phyloP scores from a whole-genome alignment of 2,113 vertebrate genomes.

The Malurus melanocephalus region DNA sequence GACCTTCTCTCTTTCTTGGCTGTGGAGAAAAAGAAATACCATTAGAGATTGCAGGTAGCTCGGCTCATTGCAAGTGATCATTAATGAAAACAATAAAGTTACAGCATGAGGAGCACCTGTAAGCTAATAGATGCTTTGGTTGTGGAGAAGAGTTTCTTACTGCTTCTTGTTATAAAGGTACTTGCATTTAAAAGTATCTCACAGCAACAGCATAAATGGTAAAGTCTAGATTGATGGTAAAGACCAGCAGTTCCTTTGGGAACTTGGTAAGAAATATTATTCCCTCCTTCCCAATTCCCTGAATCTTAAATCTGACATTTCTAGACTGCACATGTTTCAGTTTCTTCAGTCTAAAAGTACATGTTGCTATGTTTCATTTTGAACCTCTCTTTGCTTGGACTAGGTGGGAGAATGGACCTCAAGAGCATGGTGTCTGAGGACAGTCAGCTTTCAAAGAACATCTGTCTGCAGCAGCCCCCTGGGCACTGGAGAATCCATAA shows the following conservation, averaged over 20 bases:
- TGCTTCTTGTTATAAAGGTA: neutral
- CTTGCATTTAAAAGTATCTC: neutral
- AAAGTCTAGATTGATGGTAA: neutral
- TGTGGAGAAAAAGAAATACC: neutral
- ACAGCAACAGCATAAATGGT: neutral
- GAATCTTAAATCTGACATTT: neutral
- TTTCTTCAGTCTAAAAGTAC: neutral
- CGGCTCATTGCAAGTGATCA: rapidly evolving
- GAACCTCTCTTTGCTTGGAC: neutral
- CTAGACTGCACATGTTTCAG: neutral
- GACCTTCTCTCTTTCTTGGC: neutral
- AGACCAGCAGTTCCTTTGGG: neutral
- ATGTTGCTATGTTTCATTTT: neutral
- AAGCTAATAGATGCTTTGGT: neutral
- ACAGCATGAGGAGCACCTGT: neutral
- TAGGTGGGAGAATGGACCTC: neutral
- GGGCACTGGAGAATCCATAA: neutral
- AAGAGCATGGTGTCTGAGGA: neutral
- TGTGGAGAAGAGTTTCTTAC: neutral
- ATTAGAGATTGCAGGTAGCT: neutral
- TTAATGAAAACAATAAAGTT: neutral
- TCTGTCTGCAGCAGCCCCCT: neutral
- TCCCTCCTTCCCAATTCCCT: neutral
- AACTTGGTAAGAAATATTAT: neutral
- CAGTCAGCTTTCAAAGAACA: neutral